These are phyloP conservation scores for Andrena haemorrhoa DNA, from an alignment of 2,888 invertebrate genomes.

Conservation along the genomic window DNA sequence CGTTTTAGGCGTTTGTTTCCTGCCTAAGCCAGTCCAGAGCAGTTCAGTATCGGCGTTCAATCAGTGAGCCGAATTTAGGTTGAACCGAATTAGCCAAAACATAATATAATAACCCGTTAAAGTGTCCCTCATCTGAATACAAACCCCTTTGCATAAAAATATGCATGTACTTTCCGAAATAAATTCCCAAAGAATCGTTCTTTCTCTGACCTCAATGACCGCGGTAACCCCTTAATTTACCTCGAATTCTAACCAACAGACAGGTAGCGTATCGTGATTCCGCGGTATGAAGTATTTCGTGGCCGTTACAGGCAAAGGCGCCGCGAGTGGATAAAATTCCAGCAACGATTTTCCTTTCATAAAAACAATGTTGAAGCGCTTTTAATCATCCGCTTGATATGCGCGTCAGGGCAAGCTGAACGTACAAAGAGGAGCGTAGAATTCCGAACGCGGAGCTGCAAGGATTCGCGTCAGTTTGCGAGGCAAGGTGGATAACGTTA, in stretches of 20 bases:
- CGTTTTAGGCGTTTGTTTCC: no score
- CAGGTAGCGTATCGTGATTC: neutral
- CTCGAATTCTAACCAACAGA: neutral
- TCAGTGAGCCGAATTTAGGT: no score
- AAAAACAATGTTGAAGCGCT: neutral
- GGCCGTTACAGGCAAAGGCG: neutral
- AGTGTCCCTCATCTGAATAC: no score
- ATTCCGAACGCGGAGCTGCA: neutral
- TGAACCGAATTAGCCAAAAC: no score
- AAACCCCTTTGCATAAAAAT: no score
- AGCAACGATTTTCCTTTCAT: neutral
- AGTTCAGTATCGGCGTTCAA: no score
- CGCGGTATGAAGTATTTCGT: neutral
- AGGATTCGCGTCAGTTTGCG: neutral
- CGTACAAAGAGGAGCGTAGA: neutral
- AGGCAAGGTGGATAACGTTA: conserved; percentile 14
- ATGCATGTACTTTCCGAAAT: no score
- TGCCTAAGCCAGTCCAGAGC: no score
- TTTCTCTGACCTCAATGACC: no score
- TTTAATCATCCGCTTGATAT: conserved; percentile 15
- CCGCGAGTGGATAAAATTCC: neutral
- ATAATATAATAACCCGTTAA: no score
- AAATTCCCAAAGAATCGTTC: no score
- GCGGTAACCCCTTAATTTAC: no score
- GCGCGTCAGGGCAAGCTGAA: neutral